Percentiles rank a stretch among this genome's conserved stretches.
These are phyloP conservation scores for Aphaenogaster ashmeadi DNA, from an alignment of 1,140 invertebrate species.

Conservation along the genomic window DNA sequence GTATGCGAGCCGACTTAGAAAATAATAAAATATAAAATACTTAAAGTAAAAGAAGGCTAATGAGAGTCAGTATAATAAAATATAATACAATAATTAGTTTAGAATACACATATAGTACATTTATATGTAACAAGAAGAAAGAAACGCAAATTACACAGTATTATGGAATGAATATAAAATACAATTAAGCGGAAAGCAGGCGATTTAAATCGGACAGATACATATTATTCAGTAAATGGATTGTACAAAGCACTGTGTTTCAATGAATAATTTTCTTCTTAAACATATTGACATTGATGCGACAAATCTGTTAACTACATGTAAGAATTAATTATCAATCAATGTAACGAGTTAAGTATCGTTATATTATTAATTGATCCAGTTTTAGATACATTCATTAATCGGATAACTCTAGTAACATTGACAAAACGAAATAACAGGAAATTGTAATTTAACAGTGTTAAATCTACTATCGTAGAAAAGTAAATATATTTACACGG, in stretches of 20 bases:
- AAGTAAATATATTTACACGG: neutral
- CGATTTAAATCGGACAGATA: neutral
- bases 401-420: neutral
- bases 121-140: too few relatives aligned
- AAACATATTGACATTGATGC: neutral
- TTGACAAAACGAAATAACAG: neutral
- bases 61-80: too few relatives aligned
- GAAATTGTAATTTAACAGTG: neutral
- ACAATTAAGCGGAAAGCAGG: too few relatives aligned
- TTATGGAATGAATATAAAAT: too few relatives aligned
- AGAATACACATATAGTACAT: too few relatives aligned
- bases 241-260: neutral
- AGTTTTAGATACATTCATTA: neutral
- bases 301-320: neutral
- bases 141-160: too few relatives aligned
- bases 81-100: too few relatives aligned
- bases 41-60: too few relatives aligned
- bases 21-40: too few relatives aligned
- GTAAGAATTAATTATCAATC: conserved; percentile 7
- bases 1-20: too few relatives aligned
- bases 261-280: neutral
- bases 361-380: neutral
- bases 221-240: neutral
- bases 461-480: neutral
- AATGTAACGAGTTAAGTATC: neutral